Evolutionary conservation across 2,888 invertebrate genomes (phyloP).

Genomic region (Caenorhabditis sinica): DNA sequence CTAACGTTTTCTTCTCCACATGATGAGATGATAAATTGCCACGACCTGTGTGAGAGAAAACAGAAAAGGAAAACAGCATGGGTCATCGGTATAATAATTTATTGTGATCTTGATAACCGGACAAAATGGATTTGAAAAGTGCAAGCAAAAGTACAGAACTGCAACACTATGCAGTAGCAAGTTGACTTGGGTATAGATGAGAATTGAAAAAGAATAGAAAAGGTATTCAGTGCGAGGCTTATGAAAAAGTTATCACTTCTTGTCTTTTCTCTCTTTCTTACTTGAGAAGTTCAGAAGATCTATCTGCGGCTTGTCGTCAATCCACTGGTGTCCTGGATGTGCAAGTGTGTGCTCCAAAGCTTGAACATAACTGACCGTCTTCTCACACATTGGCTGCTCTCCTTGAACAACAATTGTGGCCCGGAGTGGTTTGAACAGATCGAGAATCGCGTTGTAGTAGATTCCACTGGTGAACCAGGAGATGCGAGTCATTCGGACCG

Average conservation of each 20-base stretch:
- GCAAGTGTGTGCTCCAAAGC: constrained; percentile 18
- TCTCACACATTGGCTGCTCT: constrained; percentile 10
- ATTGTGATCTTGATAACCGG: constrained; percentile 14
- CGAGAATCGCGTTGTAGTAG: constrained; percentile 40
- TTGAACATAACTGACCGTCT: constrained; percentile 3
- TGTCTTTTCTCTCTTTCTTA: too few species aligned
- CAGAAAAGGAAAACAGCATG: background rate
- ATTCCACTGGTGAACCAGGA: constrained; percentile 9
- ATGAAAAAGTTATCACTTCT: background rate
- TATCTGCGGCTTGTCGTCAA: background rate
- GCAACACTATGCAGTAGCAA: background rate
- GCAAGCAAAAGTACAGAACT: background rate
- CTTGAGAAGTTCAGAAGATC: background rate
- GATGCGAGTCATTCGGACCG: constrained; percentile 33
- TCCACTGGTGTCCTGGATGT: background rate
- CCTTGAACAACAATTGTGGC: constrained; percentile 12
- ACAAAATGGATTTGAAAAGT: background rate
- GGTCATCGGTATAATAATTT: constrained; percentile 36
- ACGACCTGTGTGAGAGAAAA: constrained; percentile 35
- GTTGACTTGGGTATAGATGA: background rate
- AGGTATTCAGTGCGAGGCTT: background rate
- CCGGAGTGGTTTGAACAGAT: constrained; percentile 16
- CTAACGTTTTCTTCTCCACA: background rate
- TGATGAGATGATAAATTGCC: constrained; percentile 47
- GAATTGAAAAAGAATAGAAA: background rate